phyloP scores from a whole-genome alignment of 2,888 invertebrate genomes.

The Agelastica alni region DNA sequence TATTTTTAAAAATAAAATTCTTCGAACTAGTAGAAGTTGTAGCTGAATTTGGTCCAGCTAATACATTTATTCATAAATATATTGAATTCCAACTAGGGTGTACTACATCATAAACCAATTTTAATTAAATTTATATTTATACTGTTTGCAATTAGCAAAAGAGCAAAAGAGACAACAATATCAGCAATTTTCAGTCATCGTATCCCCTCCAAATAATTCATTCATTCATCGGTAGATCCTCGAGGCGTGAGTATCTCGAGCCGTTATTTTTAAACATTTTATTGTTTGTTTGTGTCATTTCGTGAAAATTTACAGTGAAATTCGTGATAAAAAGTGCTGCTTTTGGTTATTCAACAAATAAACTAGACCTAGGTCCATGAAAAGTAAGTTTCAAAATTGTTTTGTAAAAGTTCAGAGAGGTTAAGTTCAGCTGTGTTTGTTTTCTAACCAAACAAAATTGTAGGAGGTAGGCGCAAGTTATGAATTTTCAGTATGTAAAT shows the following conservation, averaged over 20 bases:
- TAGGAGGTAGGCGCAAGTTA: constrained; percentile 10
- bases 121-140: constrained; percentile 1
- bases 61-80: too few relatives aligned
- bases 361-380: constrained; percentile 16
- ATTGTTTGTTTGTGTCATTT: constrained; percentile 39
- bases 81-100: too few relatives aligned
- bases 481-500: constrained; percentile 1
- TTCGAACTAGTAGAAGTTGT: too few relatives aligned
- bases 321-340: constrained; percentile 21
- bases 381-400: constrained; percentile 23
- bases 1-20: too few relatives aligned
- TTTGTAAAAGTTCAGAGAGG: constrained; percentile 27
- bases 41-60: too few relatives aligned
- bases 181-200: constrained; percentile 16
- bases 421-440: constrained; percentile 33
- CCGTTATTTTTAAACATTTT: constrained; percentile 47
- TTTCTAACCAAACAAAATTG: constrained; percentile 34
- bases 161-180: constrained; percentile 5
- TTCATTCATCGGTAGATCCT: constrained; percentile 52
- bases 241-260: constrained; percentile 41
- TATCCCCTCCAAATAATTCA: constrained; percentile 29
- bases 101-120: too few relatives aligned
- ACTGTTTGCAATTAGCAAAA: constrained; percentile 5
- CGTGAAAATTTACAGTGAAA: constrained; percentile 29
- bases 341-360: neutral